Evolutionary conservation across 2,797 vertebrate genomes (phyloP), one percentile per base, ranked within the genome.

Genomic region (Acanthurus leucopareius): DNA sequence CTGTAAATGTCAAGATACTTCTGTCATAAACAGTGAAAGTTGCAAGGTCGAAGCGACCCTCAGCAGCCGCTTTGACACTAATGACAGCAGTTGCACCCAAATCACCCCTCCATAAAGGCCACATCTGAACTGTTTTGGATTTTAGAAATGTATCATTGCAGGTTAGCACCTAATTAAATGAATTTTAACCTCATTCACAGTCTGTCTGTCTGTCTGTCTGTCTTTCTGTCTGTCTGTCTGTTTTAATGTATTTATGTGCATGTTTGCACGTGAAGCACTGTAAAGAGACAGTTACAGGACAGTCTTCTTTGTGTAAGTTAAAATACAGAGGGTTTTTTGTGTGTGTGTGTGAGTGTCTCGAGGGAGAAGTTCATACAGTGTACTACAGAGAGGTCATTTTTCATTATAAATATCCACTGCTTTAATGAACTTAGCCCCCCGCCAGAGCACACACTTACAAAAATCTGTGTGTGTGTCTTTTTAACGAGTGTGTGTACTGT

Each of bases 351-450:
- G 60, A 64, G 54, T 58, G 53, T 88, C 84, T 87, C 69, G 5
- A 52, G 79, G 79, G 83, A 85, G 42, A 82, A 47, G 49, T 86
- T 87, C 83, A 79, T 35, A 57, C 78, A 84, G 81, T 89, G 62
- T 73, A 80, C 58, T 69, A 77, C 79, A 86, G 62, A 84, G 89
- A 89, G 88, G 89, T 89, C 88, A 88, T 92, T 92, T 94, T 91
- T 91, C 85, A 92, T 91, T 79, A 88, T 86, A 88, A 85, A 89
- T 82, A 88, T 86, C 69, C 71, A 83, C 80, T 80, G 89, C 77
- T 76, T 90, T 90, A 82, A 83, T 89, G 88, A 90, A 89, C 75
- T 83, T 84, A 72, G 57, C 77, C 60, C 75, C 69, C 69, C 40
- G 42, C 77, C 65, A 83, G 52, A 48, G 59, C 47, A 28, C 56